Base-by-base conservation (phyloP, 2,888 invertebrate species). In the Drosophila demipolita region DNA sequence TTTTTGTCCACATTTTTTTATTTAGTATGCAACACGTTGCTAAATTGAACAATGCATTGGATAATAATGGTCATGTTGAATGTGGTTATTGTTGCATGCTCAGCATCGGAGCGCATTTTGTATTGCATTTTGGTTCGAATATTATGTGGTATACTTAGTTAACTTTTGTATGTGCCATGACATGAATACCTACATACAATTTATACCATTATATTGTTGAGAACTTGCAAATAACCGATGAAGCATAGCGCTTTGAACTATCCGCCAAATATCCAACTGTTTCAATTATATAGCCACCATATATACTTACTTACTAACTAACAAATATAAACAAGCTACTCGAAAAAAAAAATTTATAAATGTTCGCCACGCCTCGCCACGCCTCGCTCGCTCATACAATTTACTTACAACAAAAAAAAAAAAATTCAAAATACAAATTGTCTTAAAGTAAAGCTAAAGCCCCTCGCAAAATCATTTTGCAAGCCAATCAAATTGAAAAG, bases 371-470 rank as follows among this genome's bases (percentile, higher is more conserved):
- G 63, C 62, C 80, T 78, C 66, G 78, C 68, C 82, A 87, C 73
- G 85, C 86, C 86, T 86, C 80, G 86, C 88, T 88, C 88, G 78
- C 75, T 78, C 68, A 73, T 63, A 58, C 67, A 57, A 74, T 40
- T 53, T 54, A 71, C 45, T 40, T 62, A 40, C 73, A 42, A 48
- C 50, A 59, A 65, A 36, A 36, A 52, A 54, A 60, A 66, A 33
- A 36, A 36, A 52, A 54, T 50, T 60, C 48, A 38, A 52, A 62
- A 66, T 65, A 57, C 49, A 74, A 80, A 71, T 61, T 62, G 58
- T 73, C 58, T 69, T 70, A 69, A 76, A 61, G 60, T 73, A 71
- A 80, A 68, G 65, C 66, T 58, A 69, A 79, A 64, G 69, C 38
- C 45, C 42, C 29, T 66, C 62, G 73, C 70, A 70, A 75, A 73